These are phyloP conservation scores for Pterostichus madidus DNA, from an alignment of 2,888 invertebrate genomes.

Conservation along the genomic window DNA sequence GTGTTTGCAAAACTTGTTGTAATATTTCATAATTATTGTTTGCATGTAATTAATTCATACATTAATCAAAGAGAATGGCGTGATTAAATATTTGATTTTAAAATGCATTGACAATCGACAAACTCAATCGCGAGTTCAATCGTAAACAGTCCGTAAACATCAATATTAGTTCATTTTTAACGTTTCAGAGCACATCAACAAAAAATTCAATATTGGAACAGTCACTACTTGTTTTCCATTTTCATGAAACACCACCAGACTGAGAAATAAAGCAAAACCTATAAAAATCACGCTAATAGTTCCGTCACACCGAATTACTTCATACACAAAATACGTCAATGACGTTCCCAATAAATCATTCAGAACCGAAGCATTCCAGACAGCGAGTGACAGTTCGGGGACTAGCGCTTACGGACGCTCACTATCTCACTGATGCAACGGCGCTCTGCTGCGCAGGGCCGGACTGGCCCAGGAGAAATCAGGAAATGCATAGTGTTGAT, in stretches of 20 bases:
- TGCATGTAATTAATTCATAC: too few relatives aligned
- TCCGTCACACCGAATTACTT: conserved; percentile 25
- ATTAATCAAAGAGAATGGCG: too few relatives aligned
- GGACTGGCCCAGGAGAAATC: conserved; percentile 35
- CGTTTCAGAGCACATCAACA: neutral
- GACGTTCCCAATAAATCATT: conserved; percentile 35
- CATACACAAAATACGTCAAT: neutral
- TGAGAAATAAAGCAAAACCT: neutral
- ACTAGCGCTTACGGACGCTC: conserved; percentile 8
- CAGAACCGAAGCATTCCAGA: conserved; percentile 5
- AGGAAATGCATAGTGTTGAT: conserved; percentile 34
- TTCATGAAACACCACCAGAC: neutral
- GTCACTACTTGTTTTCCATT: neutral
- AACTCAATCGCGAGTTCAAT: neutral
- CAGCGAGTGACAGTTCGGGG: conserved; percentile 24
- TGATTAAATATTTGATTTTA: neutral
- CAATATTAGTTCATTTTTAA: neutral
- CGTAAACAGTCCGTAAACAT: neutral
- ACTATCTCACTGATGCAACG: neutral
- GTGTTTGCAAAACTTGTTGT: too few relatives aligned
- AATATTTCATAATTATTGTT: too few relatives aligned
- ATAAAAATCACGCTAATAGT: conserved; percentile 29
- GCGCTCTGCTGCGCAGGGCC: neutral
- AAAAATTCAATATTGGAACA: conserved; percentile 3
- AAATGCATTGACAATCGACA: neutral